Conservation (phyloP, 2,888 invertebrate species). For the Microplitis deprimator region DNA sequence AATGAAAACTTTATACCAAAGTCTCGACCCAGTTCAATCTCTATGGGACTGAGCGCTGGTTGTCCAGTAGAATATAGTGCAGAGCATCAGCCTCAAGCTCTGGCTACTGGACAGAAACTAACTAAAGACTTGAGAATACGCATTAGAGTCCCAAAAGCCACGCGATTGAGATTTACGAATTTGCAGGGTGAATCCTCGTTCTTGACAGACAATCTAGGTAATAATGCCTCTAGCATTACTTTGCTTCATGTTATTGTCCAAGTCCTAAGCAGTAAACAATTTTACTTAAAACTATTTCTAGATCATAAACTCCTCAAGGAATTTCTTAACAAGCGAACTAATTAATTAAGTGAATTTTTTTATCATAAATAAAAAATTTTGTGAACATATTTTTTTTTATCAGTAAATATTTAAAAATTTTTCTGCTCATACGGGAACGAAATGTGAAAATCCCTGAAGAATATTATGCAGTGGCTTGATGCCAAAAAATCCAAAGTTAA, state of each 20-base stretch:
- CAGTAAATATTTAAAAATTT: not conserved
- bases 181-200: conserved; percentile 38
- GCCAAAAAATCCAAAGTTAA: not conserved
- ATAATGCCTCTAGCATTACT: not conserved
- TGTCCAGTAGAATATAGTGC: not conserved
- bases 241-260: not conserved
- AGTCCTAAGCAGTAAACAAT: not conserved
- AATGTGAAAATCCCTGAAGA: conserved; percentile 5
- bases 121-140: conserved; percentile 7
- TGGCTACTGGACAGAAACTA: conserved; percentile 3
- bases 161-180: conserved; percentile 49
- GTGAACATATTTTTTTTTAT: not conserved
- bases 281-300: not conserved
- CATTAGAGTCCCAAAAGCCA: conserved; percentile 19
- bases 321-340: not conserved
- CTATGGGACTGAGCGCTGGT: conserved; percentile 27
- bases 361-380: not conserved
- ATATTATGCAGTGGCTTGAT: conserved; percentile 6
- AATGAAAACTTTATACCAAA: conserved; percentile 47
- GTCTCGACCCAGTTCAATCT: conserved; percentile 34
- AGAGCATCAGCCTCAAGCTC: conserved; percentile 29
- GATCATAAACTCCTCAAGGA: not conserved
- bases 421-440: not conserved
- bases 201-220: conserved; percentile 7
- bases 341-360: not conserved